Percentiles rank a stretch among this genome's conserved stretches.
Evolutionary conservation across 2,113 vertebrate genomes (phyloP).

Genomic region (Oryzias melastigma): DNA sequence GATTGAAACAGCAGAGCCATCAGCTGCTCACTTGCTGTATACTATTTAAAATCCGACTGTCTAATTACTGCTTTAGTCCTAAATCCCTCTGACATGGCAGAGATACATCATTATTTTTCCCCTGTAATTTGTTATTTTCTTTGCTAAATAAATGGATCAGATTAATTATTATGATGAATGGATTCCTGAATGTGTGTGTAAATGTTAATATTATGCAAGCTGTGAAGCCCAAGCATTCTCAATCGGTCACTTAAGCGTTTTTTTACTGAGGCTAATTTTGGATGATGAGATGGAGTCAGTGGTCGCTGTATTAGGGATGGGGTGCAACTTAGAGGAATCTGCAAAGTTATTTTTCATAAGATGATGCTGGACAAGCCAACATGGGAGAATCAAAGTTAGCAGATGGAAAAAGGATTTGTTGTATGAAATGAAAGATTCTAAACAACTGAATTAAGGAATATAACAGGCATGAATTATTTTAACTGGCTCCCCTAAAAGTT

Average conservation of each 20-base stretch:
- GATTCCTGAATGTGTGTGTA: slow-evolving; percentile 83
- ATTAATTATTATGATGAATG: slow-evolving; percentile 99
- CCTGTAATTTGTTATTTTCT: slow-evolving; percentile 99
- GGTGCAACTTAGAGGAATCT: neutral
- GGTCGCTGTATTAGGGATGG: neutral
- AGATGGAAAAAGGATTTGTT: neutral
- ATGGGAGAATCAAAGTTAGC: neutral
- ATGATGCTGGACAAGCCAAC: neutral
- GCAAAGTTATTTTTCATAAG: neutral
- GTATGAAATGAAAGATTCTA: no score
- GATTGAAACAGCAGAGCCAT: slow-evolving; percentile 84
- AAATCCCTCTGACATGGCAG: slow-evolving; percentile 91
- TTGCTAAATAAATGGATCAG: slow-evolving; percentile 99
- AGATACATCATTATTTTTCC: slow-evolving; percentile 99
- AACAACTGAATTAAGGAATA: no score
- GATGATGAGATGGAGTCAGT: neutral
- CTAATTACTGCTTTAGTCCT: slow-evolving; percentile 99
- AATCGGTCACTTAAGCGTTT: slow-evolving; percentile 72
- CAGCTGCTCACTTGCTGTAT: slow-evolving; percentile 79
- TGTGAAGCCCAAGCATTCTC: slow-evolving; percentile 37
- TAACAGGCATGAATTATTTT: no score
- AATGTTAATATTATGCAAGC: slow-evolving; percentile 84
- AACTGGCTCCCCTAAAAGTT: no score
- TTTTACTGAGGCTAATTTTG: slow-evolving; percentile 5
- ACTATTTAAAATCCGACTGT: slow-evolving; percentile 88